phyloP scores from a whole-genome alignment of 2,797 vertebrate species.

The Poecilia gillii region DNA sequence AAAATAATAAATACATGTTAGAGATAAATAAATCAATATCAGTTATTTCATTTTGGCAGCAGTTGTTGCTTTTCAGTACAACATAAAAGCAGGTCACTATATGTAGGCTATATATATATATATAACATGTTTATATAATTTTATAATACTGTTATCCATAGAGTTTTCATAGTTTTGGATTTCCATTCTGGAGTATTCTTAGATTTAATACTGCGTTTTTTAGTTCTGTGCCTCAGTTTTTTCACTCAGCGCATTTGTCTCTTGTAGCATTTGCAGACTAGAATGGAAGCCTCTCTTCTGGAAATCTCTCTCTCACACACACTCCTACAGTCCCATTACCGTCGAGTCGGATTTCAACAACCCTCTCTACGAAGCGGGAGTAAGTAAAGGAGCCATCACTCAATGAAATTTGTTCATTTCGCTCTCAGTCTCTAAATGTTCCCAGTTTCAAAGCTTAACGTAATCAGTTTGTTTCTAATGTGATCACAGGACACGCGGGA shows the following conservation, averaged over 20 bases:
- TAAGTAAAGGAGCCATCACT: slow-evolving; percentile 65
- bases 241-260: slow-evolving; percentile 10
- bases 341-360: slow-evolving; percentile 95
- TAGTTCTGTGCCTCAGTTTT: background rate
- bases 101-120: background rate
- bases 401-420: background rate
- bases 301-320: slow-evolving; percentile 91
- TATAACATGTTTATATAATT: background rate
- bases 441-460: background rate
- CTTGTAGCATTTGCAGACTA: slow-evolving; percentile 83
- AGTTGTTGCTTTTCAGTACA: background rate
- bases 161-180: background rate
- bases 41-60: background rate
- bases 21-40: background rate
- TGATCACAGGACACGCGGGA: slow-evolving; percentile 89
- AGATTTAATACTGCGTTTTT: background rate
- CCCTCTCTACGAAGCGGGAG: slow-evolving; percentile 94
- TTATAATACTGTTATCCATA: background rate
- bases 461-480: slow-evolving; percentile 11
- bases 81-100: background rate
- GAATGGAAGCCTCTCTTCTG: slow-evolving; percentile 93
- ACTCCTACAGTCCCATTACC: slow-evolving; percentile 94
- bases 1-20: background rate
- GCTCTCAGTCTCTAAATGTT: background rate
- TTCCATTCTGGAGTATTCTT: background rate